Evolutionary conservation across 2,797 vertebrate species (phyloP).

Genomic region (Rhinoraja longicauda): DNA sequence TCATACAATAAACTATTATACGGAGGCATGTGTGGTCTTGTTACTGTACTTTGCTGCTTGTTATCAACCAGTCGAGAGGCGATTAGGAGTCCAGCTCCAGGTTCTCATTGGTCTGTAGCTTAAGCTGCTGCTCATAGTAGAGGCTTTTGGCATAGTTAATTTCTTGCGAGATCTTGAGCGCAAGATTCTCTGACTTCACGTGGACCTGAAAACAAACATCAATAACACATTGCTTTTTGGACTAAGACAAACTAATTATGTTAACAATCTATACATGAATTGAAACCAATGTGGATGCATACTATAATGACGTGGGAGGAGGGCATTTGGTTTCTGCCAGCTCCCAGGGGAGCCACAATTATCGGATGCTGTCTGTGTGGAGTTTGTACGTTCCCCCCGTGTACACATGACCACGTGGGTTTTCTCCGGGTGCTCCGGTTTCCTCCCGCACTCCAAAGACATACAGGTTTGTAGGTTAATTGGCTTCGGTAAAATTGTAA

Average conservation of each 20-base stretch:
- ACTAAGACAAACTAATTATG: not conserved
- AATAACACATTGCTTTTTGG: too few relatives aligned
- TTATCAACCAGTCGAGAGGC: slow-evolving; percentile 8
- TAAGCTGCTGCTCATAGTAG: slow-evolving; percentile 95
- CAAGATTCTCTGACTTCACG: slow-evolving; percentile 82
- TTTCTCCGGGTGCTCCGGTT: too few relatives aligned
- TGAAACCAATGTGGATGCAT: not conserved
- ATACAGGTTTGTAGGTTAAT: too few relatives aligned
- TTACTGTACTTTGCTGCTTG: not conserved
- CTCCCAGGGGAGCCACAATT: too few relatives aligned
- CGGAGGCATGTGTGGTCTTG: not conserved
- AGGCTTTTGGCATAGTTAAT: slow-evolving; percentile 99
- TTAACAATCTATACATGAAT: not conserved
- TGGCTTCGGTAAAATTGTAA: too few relatives aligned
- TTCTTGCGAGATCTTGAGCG: slow-evolving; percentile 89
- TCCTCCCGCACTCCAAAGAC: too few relatives aligned
- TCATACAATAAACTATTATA: not conserved
- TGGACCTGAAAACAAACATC: slow-evolving; percentile 68
- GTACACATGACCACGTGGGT: too few relatives aligned
- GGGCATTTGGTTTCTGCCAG: too few relatives aligned
- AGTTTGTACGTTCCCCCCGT: too few relatives aligned
- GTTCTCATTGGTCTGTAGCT: slow-evolving; percentile 77
- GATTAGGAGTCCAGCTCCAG: slow-evolving; percentile 78
- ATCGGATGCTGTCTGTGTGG: too few relatives aligned
- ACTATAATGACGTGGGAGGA: too few relatives aligned